These are phyloP conservation scores for Drosophila histrio DNA, from an alignment of 2,888 invertebrate species.

Conservation along the genomic window DNA sequence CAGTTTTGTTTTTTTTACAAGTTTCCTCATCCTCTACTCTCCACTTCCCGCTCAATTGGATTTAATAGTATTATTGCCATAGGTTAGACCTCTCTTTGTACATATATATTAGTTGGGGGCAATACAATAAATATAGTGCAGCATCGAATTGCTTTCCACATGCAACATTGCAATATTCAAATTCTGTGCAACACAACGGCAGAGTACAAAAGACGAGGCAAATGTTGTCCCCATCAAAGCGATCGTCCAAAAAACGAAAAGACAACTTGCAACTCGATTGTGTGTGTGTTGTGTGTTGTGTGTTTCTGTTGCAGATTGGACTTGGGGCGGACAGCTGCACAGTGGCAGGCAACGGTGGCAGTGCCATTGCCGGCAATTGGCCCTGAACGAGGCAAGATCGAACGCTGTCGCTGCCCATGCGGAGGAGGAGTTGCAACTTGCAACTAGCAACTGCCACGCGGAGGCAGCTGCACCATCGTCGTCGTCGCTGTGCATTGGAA, in stretches of 20 bases:
- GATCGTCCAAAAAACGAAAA: constrained; percentile 29
- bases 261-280: constrained; percentile 1
- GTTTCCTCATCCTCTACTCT: background rate
- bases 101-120: constrained; percentile 3
- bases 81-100: background rate
- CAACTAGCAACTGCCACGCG: constrained; percentile 2
- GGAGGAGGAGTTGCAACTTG: constrained; percentile 32
- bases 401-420: constrained; percentile 19
- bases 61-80: constrained; percentile 1
- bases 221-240: constrained; percentile 55
- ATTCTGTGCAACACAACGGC: constrained; percentile 18
- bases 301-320: constrained; percentile 36
- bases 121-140: constrained; percentile 21
- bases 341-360: constrained; percentile 70
- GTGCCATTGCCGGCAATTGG: constrained; percentile 66
- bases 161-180: constrained; percentile 37
- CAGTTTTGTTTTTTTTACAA: background rate
- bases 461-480: constrained; percentile 15
- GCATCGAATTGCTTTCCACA: constrained; percentile 22
- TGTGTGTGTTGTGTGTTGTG: constrained; percentile 13
- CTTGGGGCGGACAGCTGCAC: constrained; percentile 69
- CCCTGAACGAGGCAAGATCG: constrained; percentile 48
- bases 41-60: background rate
- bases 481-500: constrained; percentile 50
- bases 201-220: constrained; percentile 41